Conservation (phyloP, 2,888 invertebrate species). For the Caprella mutica region DNA sequence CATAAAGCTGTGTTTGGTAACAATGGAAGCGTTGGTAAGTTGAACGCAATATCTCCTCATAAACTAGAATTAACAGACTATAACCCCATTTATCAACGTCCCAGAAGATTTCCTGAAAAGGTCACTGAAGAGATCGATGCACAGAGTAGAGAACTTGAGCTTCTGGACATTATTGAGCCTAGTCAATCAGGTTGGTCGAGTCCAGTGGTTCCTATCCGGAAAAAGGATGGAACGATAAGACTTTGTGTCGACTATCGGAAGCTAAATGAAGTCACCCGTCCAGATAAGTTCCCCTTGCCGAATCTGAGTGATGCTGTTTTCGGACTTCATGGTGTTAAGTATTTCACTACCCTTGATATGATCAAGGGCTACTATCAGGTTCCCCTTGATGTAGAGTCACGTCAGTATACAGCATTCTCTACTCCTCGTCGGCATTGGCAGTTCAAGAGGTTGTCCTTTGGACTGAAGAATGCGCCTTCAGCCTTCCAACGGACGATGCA, state of each 20-base stretch:
- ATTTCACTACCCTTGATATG: slow-evolving; percentile 6
- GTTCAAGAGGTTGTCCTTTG: background rate
- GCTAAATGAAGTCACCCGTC: background rate
- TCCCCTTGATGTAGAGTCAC: background rate
- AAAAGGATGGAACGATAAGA: background rate
- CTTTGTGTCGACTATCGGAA: background rate
- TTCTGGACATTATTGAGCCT: no score
- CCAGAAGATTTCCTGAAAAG: no score
- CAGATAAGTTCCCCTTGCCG: background rate
- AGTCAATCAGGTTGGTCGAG: no score
- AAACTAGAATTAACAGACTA: no score
- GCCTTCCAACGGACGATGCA: background rate
- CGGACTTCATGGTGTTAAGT: slow-evolving; percentile 6
- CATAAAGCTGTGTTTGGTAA: no score
- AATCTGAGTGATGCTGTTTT: slow-evolving; percentile 1
- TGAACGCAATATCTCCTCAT: no score
- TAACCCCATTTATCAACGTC: no score
- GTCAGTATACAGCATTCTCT: background rate
- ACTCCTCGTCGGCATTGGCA: background rate
- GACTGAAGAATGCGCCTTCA: background rate
- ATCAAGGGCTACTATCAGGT: background rate
- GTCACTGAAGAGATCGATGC: no score
- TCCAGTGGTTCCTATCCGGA: background rate
- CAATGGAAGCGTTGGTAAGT: no score
- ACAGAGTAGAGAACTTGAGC: no score